These are phyloP conservation scores for Syrphus vitripennis DNA, from an alignment of 2,888 invertebrate species.

Conservation along the genomic window DNA sequence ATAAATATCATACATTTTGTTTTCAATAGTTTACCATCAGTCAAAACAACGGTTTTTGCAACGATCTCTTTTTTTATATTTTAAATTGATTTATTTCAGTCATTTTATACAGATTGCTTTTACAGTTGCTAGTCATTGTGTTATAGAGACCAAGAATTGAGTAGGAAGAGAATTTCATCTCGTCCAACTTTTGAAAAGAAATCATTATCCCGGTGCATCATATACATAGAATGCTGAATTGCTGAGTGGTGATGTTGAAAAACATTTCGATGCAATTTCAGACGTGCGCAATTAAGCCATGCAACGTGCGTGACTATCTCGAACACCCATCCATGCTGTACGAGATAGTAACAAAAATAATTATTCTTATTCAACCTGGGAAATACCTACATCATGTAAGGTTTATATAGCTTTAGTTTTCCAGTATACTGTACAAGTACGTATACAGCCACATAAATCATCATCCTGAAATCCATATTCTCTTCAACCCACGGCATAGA, in stretches of 20 bases:
- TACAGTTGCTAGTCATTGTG: not conserved
- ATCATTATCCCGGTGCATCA: not conserved
- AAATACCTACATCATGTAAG: not conserved
- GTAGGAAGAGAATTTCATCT: slow-evolving; percentile 5
- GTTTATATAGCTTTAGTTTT: not conserved
- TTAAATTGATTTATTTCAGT: slow-evolving; percentile 2
- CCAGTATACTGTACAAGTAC: not conserved
- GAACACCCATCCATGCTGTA: not conserved
- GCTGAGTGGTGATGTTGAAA: not conserved
- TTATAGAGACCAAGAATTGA: not conserved
- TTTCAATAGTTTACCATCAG: not conserved
- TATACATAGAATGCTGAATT: not conserved
- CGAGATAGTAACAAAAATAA: slow-evolving; percentile 4
- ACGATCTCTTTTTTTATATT: not conserved
- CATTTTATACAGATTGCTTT: not conserved
- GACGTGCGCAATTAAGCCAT: slow-evolving; percentile 11
- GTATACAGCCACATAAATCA: slow-evolving; percentile 19
- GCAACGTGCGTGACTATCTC: slow-evolving; percentile 12
- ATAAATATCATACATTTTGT: not conserved
- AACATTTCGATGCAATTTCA: slow-evolving; percentile 7
- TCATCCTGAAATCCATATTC: slow-evolving; percentile 16
- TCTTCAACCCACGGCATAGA: not conserved
- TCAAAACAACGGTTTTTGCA: not conserved
- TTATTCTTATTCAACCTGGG: slow-evolving; percentile 4
- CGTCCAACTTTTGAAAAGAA: not conserved